These are phyloP conservation scores for Sinopyrophorus schimmeli DNA, from an alignment of 2,888 invertebrate species.

Conservation along the genomic window DNA sequence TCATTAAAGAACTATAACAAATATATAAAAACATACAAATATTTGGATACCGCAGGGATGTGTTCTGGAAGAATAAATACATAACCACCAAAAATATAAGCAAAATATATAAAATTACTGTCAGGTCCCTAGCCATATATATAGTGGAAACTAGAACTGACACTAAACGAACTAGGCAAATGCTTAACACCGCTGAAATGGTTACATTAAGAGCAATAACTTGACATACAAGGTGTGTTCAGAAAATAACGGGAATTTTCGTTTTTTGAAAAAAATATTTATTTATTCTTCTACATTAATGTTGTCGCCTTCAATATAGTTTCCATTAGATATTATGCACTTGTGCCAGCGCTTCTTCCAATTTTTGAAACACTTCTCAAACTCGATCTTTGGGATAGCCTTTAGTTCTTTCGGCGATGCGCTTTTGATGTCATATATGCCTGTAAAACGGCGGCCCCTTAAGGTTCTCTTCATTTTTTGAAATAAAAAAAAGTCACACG, in stretches of 20 bases:
- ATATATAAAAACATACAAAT: no score
- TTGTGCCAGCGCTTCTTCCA: conserved; percentile 39
- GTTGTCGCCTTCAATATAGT: conserved; percentile 29
- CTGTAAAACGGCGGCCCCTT: conserved; percentile 25
- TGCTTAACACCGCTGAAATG: conserved; percentile 2
- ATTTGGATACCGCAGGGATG: no score
- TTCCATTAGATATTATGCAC: conserved; percentile 35
- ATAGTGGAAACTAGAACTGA: no score
- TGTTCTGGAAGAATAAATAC: no score
- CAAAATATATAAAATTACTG: no score
- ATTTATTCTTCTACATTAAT: no score
- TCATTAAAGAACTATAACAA: no score
- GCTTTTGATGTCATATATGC: conserved; percentile 35
- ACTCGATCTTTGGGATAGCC: conserved; percentile 35
- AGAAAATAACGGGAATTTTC: no score
- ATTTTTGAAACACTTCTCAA: conserved; percentile 36
- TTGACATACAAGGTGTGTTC: no score
- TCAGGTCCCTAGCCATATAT: no score
- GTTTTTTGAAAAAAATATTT: no score
- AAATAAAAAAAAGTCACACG: conserved; percentile 31
- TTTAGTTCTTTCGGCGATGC: conserved; percentile 36
- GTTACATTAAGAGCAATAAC: conserved; percentile 1
- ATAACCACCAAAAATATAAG: no score
- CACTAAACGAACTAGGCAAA: background rate
- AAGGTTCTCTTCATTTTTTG: conserved; percentile 36